Percentiles rank a stretch among this genome's conserved stretches.
Conservation (phyloP, 1,140 invertebrate species). For the Batillaria attramentaria region DNA sequence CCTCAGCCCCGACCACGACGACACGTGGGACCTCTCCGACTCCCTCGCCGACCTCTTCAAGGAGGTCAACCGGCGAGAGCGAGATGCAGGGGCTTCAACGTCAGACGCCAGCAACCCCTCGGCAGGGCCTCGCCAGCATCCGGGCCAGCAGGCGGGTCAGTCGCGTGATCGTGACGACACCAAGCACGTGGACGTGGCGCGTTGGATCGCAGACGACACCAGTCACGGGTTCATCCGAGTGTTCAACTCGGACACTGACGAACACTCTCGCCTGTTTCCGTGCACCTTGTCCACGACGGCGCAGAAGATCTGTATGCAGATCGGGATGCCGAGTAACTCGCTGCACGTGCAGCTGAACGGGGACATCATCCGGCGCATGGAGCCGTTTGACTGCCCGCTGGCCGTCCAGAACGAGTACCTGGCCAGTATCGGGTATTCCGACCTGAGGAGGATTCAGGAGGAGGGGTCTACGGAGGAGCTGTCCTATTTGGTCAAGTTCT, state of each 20-base stretch:
- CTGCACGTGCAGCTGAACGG: slow-evolving; percentile 70
- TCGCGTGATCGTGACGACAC: slow-evolving; percentile 11
- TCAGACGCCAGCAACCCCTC: no score
- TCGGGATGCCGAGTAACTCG: slow-evolving; percentile 64
- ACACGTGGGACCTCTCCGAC: slow-evolving; percentile 69
- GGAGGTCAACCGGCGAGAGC: slow-evolving; percentile 50
- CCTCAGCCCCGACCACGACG: slow-evolving; percentile 47
- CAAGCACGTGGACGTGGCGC: slow-evolving; percentile 53
- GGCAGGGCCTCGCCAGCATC: slow-evolving; percentile 2
- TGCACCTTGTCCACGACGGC: slow-evolving; percentile 67
- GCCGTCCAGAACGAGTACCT: slow-evolving; percentile 70
- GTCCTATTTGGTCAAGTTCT: slow-evolving; percentile 68
- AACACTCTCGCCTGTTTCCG: slow-evolving; percentile 63
- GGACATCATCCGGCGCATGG: slow-evolving; percentile 69
- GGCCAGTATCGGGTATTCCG: slow-evolving; percentile 65
- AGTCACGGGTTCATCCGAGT: slow-evolving; percentile 69
- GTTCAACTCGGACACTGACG: slow-evolving; percentile 57
- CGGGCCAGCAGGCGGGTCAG: not conserved
- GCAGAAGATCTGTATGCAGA: slow-evolving; percentile 66
- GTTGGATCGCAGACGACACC: slow-evolving; percentile 66
- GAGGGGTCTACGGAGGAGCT: slow-evolving; percentile 64
- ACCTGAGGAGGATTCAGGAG: slow-evolving; percentile 67
- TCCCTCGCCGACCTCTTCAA: slow-evolving; percentile 69
- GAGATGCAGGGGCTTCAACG: slow-evolving; percentile 25
- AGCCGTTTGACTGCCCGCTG: slow-evolving; percentile 68